Conservation (phyloP, 2,113 vertebrate species). For the Agapornis roseicollis region DNA sequence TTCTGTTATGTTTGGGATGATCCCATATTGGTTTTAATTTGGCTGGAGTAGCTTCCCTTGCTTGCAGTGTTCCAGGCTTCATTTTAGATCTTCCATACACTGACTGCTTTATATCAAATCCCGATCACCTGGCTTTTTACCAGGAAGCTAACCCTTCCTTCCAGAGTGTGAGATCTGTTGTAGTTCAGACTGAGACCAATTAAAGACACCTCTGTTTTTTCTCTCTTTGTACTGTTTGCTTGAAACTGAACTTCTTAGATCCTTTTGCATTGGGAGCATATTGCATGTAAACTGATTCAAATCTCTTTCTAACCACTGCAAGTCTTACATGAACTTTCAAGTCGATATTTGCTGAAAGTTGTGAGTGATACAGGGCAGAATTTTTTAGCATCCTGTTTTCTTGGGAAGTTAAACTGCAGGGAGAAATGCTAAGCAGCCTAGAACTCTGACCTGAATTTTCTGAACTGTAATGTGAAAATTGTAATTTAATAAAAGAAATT, state of each 20-base stretch:
- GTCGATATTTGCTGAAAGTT: background rate
- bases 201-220: background rate
- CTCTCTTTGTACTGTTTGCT: background rate
- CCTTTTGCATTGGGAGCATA: background rate
- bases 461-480: background rate
- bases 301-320: background rate
- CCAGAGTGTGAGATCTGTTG: background rate
- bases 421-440: background rate
- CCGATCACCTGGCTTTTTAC: background rate
- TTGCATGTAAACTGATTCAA: background rate
- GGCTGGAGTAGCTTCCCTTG: background rate
- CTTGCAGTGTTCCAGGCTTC: background rate
- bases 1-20: slow-evolving; percentile 8
- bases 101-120: background rate
- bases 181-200: background rate
- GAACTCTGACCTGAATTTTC: background rate
- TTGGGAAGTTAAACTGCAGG: background rate
- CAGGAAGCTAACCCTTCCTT: background rate
- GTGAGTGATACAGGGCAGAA: background rate
- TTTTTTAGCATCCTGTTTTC: background rate
- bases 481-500: background rate
- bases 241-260: background rate
- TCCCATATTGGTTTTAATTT: background rate
- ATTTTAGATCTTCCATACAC: background rate
- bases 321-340: background rate